A percentile compares a stretch with the other conserved stretches of the same genome.
These are phyloP conservation scores for Lacanobia oleracea DNA, from an alignment of 2,888 invertebrate genomes.

Conservation along the genomic window DNA sequence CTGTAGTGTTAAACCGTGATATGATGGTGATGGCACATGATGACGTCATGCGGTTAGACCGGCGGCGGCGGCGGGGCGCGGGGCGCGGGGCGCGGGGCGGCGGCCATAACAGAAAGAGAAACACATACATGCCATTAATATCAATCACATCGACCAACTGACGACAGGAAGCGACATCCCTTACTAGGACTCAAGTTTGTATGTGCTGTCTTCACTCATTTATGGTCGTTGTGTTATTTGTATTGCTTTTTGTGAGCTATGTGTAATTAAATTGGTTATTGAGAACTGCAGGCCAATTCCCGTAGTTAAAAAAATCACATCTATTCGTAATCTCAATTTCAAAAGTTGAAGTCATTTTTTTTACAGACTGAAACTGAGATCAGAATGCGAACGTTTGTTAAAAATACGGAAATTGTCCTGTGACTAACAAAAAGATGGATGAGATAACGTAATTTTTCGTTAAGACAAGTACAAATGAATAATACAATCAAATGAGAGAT, in stretches of 20 bases:
- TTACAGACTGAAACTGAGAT: background rate
- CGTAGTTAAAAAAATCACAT: background rate
- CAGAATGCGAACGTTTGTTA: background rate
- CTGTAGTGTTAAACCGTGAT: conserved; percentile 89
- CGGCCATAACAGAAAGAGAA: conserved; percentile 80
- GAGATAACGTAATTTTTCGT: background rate
- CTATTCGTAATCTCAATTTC: background rate
- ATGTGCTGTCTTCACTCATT: conserved; percentile 89
- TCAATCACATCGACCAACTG: conserved; percentile 63
- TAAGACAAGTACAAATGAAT: background rate
- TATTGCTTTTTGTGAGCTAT: conserved; percentile 11
- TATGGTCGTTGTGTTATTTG: conserved; percentile 25
- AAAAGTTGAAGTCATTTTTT: background rate
- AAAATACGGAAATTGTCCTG: background rate
- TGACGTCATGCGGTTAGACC: conserved; percentile 83
- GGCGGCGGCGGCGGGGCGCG: conserved; percentile 70
- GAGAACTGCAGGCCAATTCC: background rate
- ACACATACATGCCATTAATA: conserved; percentile 89
- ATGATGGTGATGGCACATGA: conserved; percentile 69
- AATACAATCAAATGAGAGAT: background rate
- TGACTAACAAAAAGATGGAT: background rate
- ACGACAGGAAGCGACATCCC: conserved; percentile 53
- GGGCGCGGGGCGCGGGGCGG: conserved; percentile 72
- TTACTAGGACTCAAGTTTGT: conserved; percentile 24
- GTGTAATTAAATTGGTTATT: conserved; percentile 1